Percentiles rank a stretch among this genome's conserved stretches.
These are phyloP conservation scores for Vanacampus margaritifer DNA, from an alignment of 2,113 vertebrate species.

Conservation along the genomic window DNA sequence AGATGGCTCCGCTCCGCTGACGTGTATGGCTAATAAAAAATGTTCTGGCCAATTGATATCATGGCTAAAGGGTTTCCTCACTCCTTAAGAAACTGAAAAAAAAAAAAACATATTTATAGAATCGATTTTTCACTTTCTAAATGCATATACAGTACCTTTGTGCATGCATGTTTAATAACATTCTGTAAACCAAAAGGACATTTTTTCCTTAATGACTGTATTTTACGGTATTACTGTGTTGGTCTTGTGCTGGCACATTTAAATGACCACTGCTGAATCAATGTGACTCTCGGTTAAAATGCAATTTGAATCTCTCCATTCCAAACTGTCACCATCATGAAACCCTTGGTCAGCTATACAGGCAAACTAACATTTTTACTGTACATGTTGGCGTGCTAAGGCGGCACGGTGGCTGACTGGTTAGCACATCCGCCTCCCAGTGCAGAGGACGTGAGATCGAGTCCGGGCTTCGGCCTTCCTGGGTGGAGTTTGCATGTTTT, in stretches of 20 bases:
- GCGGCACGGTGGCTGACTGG: no score
- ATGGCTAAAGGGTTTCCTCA: constrained; percentile 16
- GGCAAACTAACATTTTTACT: no score
- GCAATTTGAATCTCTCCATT: not conserved
- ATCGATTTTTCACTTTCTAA: constrained; percentile 21
- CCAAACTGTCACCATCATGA: no score
- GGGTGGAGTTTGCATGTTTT: no score
- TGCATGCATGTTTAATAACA: not conserved
- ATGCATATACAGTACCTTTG: not conserved
- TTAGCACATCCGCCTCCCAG: no score
- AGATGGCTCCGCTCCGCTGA: constrained; percentile 7
- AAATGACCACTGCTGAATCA: not conserved
- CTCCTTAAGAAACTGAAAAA: constrained; percentile 5
- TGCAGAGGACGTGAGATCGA: no score
- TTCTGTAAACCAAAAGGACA: not conserved
- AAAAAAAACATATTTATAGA: not conserved
- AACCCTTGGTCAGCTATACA: no score
- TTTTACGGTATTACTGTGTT: not conserved
- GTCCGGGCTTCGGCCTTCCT: no score
- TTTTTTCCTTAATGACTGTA: not conserved
- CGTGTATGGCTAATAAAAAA: constrained; percentile 21
- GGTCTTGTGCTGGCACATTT: not conserved
- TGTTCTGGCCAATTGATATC: constrained; percentile 37
- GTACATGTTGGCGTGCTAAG: no score
- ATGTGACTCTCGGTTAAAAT: not conserved